These are phyloP conservation scores for Bolborhynchus lineola DNA, from an alignment of 2,113 vertebrate species.

Conservation along the genomic window DNA sequence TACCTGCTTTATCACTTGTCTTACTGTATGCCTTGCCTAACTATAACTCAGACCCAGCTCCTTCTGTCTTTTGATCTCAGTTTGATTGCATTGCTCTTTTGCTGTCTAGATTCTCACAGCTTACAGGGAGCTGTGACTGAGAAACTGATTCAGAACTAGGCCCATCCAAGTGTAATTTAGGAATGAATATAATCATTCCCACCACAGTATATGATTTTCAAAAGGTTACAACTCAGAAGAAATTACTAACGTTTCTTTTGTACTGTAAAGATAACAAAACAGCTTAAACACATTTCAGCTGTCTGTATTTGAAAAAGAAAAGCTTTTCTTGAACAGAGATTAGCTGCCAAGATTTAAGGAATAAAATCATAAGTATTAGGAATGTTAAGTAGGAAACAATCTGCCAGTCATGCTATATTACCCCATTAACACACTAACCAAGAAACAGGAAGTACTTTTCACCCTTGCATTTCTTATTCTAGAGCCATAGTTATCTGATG, in stretches of 20 bases:
- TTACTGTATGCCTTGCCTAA: background rate
- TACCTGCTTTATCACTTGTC: background rate
- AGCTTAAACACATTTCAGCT: background rate
- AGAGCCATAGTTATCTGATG: background rate
- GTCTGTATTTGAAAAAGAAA: background rate
- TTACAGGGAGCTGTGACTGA: background rate
- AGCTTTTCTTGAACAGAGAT: background rate
- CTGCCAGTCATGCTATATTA: background rate
- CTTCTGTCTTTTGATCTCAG: background rate
- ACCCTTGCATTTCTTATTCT: background rate
- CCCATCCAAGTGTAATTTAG: background rate
- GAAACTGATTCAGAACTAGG: background rate
- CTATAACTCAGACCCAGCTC: background rate
- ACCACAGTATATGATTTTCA: background rate
- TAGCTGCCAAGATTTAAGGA: background rate
- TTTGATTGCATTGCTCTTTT: slow-evolving; percentile 15
- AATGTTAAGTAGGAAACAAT: background rate
- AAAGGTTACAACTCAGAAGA: background rate
- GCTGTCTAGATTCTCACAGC: background rate
- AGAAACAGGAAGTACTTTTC: background rate
- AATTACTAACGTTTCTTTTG: background rate
- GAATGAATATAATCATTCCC: background rate
- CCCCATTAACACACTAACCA: background rate
- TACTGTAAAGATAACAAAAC: background rate
- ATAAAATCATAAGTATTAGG: background rate